phyloP scores from a whole-genome alignment of 2,113 vertebrate genomes.

The Panthera tigris region DNA sequence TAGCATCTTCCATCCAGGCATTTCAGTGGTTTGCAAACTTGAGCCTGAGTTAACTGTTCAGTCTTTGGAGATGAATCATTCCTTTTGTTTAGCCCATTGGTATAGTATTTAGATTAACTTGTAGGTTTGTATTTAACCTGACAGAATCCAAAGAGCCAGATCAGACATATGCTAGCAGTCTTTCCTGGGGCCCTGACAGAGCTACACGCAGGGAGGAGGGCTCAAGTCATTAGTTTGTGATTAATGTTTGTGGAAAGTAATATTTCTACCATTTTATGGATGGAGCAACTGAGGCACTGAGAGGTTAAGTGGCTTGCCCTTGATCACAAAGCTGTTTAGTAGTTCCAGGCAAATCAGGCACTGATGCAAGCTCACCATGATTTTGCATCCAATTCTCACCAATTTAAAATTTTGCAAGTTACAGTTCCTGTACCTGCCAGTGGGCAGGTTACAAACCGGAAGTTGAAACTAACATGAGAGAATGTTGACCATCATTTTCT shows the following conservation, averaged over 20 bases:
- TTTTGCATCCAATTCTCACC: background rate
- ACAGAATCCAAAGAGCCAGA: conserved; percentile 35
- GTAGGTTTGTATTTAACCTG: conserved; percentile 36
- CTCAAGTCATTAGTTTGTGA: conserved; percentile 26
- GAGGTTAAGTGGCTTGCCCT: conserved; percentile 50
- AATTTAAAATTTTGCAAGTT: background rate
- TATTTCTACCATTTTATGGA: conserved; percentile 67
- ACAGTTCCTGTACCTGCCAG: background rate
- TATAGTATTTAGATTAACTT: conserved; percentile 64
- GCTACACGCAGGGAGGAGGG: background rate
- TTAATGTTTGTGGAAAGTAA: conserved; percentile 29
- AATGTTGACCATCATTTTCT: background rate
- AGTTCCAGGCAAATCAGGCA: background rate
- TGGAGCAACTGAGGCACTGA: conserved; percentile 45
- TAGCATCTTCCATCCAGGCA: background rate
- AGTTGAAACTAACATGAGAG: background rate
- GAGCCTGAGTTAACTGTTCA: background rate
- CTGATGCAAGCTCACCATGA: background rate
- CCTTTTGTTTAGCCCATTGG: conserved; percentile 27
- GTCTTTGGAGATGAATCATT: background rate
- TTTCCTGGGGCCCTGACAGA: background rate
- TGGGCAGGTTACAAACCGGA: background rate
- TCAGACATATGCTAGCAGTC: background rate
- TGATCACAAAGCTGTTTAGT: background rate
- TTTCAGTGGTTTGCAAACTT: background rate